Evolutionary conservation across 2,888 invertebrate genomes (phyloP), one percentile per base, ranked within the genome.

Genomic region (Polymixis flavicincta): DNA sequence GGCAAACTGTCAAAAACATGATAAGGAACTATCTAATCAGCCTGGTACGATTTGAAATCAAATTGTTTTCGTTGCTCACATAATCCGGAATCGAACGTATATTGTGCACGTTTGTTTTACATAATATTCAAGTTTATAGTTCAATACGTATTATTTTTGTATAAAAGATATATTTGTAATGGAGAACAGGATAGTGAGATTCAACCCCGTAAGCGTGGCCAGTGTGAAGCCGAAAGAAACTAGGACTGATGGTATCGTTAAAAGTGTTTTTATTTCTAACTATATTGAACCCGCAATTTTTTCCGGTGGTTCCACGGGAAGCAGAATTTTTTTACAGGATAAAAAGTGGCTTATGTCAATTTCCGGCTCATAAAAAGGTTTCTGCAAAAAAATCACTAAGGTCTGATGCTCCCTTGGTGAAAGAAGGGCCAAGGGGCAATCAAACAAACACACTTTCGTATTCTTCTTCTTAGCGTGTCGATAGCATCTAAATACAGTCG

Each of bases 1-100:
- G 72, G 74, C 87, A 76, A 65, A 59, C 84, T 78, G 83, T 87
- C 86, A 86, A 89, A 88, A 85, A 87, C 88, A 87, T 83, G 92
- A 93, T 93, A 94, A 93, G 85, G 76, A 85, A 78, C 72, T 92
- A 95, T 95, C 95, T 95, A 92, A 95, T 95, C 95, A 86, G 77
- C 80, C 82, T 84, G 87, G 87, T 87, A 89, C 87, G 88, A 88
- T 87, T 89, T 85, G 80, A 87, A 90, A 89, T 87, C 86, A 84
- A 90, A 90, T 91, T 91, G 90, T 92, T 92, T 92, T 92, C 85
- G 85, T 80, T 85, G 74, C 78, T 82, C 81, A 84, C 78, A 78
- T 88, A 90, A 89, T 88, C 86, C 75, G 80, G 79, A 88, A 85
- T 83, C 84, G 81, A 88, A 90, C 92, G 92, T 89, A 84, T 89